Base-by-base conservation (phyloP, 2,113 vertebrate species). In the Glaucidium brasilianum region DNA sequence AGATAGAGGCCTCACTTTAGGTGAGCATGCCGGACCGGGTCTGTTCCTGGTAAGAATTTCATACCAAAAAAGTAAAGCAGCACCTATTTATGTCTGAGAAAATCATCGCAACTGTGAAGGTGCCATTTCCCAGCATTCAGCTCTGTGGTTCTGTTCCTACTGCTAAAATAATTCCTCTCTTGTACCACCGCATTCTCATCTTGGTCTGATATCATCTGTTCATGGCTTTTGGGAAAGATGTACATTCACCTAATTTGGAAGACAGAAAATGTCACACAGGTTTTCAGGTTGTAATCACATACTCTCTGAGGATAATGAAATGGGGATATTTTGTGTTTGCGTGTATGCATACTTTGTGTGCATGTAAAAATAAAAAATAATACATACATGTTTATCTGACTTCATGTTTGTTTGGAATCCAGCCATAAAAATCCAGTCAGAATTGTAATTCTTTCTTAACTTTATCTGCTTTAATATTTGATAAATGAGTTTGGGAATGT, bases 21-120 rank as follows among this genome's bases (percentile, higher is more conserved):
- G 29, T 41, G 29, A 43, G 32, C 0, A 1, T 32, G 21, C 15
- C 53, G 53, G 45, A 12, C 0, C 4, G 9, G 4, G 4, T 71
- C 75, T 47, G 11, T 79, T 92, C 59, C 13, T 41, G 39, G 6
- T 17, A 39, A n/a, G 10, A 6, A 50, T 37, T 25, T 17, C 1
- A 55, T 27, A 26, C 16, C 43, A 41, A 90, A 64, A 76, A 69
- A 26, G 19, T 30, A 52, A 66, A 58, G 16, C 19, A 35, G 25
- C n/a, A 63, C 10, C 4, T 4, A 6, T 32, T 90, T 49, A 7
- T 63, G 22, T 21, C 32, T 60, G 22, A 72, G n/a, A 60, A 78
- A 59, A 64, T 29, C 14, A 37, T 35, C 39, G 30, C 27, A 60
- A 4, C 8, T 68, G 17, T 39, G 12, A 43, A 60, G 15, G 23